Evolutionary conservation across 2,797 vertebrate genomes (phyloP), one percentile per base, ranked within the genome.

Genomic region (Simalia tracyae): DNA sequence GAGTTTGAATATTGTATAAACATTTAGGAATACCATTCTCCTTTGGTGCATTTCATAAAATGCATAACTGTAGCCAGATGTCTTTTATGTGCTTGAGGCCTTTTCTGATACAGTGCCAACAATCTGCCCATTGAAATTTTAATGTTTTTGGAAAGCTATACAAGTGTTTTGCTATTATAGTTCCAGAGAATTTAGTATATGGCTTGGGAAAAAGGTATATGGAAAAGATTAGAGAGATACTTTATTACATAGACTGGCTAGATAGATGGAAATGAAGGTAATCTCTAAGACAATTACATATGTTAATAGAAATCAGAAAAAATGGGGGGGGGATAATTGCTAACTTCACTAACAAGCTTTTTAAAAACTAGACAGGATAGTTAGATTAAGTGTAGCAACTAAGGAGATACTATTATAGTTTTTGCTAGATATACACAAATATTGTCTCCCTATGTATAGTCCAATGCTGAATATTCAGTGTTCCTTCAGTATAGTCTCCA

Each of bases 11-110:
- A 92, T 92, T 87, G 85, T 57, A 90, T 91, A 63, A 95, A 94
- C 91, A 63, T 84, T 89, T 85, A 86, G 89, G 94, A 95, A 92
- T 84, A 92, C 91, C 92, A 91, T 96, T 93, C 88, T 93, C 81
- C 92, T 94, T 95, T 94, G 95, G 95, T 96, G 94, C 95, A 89
- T 95, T 96, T 95, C 95, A 96, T 95, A 94, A 95, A 96, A 95
- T 92, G 89, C 89, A 60, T 94, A 96, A 93, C 90, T 95, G 0
- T 91, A 95, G 94, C 95, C 96, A 96, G 94, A 94, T 95, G 94
- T 31, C 92, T 92, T 76, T 87, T 95, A 94, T 95, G 94, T 94
- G 93, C 93, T 89, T 87, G 92, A 90, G 94, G 94, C 42, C 90
- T 93, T 95, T 95, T 90, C 76, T 94, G 94, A 95, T 93, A 96